phyloP scores from a whole-genome alignment of 2,797 vertebrate genomes.

The Siniperca scherzeri region DNA sequence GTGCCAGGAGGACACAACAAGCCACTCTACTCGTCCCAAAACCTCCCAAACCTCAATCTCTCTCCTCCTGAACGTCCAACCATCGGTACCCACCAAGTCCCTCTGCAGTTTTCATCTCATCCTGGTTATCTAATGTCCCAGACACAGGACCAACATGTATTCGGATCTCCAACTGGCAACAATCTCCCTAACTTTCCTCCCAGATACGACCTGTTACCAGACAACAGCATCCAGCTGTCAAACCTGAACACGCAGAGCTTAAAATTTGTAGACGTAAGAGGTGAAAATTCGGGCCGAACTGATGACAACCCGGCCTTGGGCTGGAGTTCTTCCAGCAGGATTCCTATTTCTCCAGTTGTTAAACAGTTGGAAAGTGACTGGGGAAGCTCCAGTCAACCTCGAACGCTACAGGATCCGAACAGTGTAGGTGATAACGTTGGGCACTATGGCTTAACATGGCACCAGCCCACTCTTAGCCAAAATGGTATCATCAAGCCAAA shows the following conservation, averaged over 20 bases:
- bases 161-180: background rate
- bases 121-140: background rate
- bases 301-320: background rate
- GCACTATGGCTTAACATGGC: background rate
- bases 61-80: slow-evolving; percentile 11
- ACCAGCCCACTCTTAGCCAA: background rate
- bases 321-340: background rate
- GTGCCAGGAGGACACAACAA: slow-evolving; percentile 4
- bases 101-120: slow-evolving; percentile 2
- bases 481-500: background rate
- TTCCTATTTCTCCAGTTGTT: slow-evolving; percentile 3
- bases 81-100: background rate
- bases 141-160: background rate
- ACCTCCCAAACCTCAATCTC: background rate
- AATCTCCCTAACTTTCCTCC: background rate
- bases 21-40: background rate
- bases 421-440: background rate
- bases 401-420: background rate
- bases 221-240: background rate
- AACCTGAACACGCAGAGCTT: background rate
- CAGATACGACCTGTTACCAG: background rate
- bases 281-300: background rate
- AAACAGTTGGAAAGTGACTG: background rate
- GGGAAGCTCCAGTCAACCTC: background rate
- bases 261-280: background rate